These are phyloP conservation scores for Parauchenoglanis punctatus DNA, from an alignment of 2,797 vertebrate genomes.

Conservation along the genomic window DNA sequence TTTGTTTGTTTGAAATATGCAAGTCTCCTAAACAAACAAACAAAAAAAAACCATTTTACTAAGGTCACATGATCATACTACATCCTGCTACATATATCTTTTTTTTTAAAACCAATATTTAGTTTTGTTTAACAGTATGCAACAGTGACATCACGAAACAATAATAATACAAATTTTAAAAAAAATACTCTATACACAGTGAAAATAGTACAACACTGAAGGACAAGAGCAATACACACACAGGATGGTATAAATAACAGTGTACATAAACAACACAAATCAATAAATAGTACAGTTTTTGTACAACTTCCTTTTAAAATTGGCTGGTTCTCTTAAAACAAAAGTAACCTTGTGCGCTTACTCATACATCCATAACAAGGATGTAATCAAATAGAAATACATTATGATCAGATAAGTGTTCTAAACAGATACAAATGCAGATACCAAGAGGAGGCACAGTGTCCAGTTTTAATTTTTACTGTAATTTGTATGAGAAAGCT, in stretches of 20 bases:
- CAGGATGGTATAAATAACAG: not conserved
- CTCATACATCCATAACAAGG: not conserved
- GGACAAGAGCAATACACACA: not conserved
- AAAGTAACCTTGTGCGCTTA: not conserved
- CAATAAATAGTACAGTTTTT: not conserved
- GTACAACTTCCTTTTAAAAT: not conserved
- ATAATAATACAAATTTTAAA: not conserved
- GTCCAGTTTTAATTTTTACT: too few species aligned
- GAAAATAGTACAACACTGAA: not conserved
- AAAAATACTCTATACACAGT: not conserved
- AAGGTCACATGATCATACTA: too few species aligned
- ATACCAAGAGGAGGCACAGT: too few species aligned
- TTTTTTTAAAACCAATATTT: not conserved
- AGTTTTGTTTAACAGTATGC: not conserved
- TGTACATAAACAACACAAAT: not conserved
- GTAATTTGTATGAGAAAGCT: too few species aligned
- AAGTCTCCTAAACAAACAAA: too few species aligned
- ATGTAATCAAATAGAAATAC: not conserved
- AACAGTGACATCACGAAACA: not conserved
- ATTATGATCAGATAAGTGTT: not conserved
- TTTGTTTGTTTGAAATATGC: too few species aligned
- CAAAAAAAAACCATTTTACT: too few species aligned
- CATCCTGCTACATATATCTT: too few species aligned
- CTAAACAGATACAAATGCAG: not conserved
- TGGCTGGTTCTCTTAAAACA: not conserved